Evolutionary conservation across 2,113 vertebrate genomes (phyloP).

Genomic region (Actenoides hombroni): DNA sequence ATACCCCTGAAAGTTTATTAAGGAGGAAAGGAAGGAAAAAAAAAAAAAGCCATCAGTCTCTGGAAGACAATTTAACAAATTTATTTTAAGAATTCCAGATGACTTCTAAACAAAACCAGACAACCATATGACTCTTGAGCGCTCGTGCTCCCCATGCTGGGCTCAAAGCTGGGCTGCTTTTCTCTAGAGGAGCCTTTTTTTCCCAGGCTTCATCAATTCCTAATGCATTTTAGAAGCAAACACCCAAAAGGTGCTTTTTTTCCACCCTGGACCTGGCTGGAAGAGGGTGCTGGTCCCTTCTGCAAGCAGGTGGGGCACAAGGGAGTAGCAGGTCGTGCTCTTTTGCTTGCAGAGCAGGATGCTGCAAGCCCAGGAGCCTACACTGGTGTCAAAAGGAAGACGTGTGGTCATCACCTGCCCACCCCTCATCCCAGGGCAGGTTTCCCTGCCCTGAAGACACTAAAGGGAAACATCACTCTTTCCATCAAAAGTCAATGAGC

Average conservation of each 20-base stretch:
- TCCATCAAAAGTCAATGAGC: not conserved
- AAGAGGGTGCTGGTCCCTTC: not conserved
- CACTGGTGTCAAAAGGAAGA: rapidly evolving
- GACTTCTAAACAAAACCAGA: slow-evolving; percentile 47
- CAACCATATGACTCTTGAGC: not conserved
- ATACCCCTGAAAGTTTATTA: slow-evolving; percentile 77
- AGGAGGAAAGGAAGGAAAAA: not conserved
- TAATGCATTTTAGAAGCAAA: not conserved
- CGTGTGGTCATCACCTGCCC: not conserved
- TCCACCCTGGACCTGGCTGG: not conserved
- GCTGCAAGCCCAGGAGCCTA: not conserved
- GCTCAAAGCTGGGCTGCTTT: not conserved
- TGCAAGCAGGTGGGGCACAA: not conserved
- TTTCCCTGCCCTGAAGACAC: not conserved
- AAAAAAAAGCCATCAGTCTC: slow-evolving; percentile 22
- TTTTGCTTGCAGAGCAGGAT: not conserved
- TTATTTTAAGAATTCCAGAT: slow-evolving; percentile 63
- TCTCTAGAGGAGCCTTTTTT: not conserved
- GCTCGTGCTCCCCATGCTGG: not conserved
- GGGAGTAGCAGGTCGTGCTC: rapidly evolving
- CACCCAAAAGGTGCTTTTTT: not conserved
- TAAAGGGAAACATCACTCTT: not conserved
- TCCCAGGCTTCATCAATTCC: not conserved
- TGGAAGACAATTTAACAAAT: slow-evolving; percentile 50
- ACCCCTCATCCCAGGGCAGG: not conserved